Conservation (phyloP, 2,113 vertebrate species). For the Anarhynchus alexandrinus region DNA sequence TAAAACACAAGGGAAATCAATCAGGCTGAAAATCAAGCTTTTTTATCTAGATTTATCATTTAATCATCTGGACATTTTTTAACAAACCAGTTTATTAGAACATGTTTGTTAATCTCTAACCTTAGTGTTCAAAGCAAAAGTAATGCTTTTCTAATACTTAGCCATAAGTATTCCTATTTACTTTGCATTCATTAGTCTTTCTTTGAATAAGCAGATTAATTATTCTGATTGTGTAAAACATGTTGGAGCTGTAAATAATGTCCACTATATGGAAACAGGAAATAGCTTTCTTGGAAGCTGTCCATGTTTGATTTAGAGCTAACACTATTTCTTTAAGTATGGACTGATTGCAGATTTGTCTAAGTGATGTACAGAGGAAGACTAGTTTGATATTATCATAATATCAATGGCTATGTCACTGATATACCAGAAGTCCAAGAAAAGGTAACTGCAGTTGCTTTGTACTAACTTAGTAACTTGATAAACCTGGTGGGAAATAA, state of each 20-base stretch:
- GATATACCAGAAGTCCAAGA: neutral
- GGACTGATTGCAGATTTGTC: conserved; percentile 69
- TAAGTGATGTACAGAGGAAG: conserved; percentile 47
- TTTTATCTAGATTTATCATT: conserved; percentile 11
- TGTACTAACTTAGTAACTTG: neutral
- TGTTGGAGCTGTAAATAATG: conserved; percentile 59
- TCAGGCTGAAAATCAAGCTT: neutral
- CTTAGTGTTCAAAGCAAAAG: conserved; percentile 24
- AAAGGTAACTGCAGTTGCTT: conserved; percentile 28
- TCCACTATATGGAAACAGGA: conserved; percentile 40
- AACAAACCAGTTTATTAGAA: conserved; percentile 8
- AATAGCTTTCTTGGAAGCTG: conserved; percentile 68
- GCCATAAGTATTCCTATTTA: conserved; percentile 44
- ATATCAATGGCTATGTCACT: conserved; percentile 36
- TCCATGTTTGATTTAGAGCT: conserved; percentile 64
- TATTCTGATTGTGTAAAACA: neutral
- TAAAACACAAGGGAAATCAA: neutral
- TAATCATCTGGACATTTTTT: conserved; percentile 34
- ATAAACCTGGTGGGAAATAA: neutral
- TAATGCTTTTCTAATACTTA: conserved; percentile 32
- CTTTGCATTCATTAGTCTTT: conserved; percentile 29
- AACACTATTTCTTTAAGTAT: conserved; percentile 67
- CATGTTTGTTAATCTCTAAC: conserved; percentile 46
- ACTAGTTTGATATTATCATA: conserved; percentile 25
- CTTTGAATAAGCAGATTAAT: conserved; percentile 67